A percentile compares a stretch with the other conserved stretches of the same genome.
phyloP scores from a whole-genome alignment of 2,888 invertebrate genomes.

The Melanophora roralis region DNA sequence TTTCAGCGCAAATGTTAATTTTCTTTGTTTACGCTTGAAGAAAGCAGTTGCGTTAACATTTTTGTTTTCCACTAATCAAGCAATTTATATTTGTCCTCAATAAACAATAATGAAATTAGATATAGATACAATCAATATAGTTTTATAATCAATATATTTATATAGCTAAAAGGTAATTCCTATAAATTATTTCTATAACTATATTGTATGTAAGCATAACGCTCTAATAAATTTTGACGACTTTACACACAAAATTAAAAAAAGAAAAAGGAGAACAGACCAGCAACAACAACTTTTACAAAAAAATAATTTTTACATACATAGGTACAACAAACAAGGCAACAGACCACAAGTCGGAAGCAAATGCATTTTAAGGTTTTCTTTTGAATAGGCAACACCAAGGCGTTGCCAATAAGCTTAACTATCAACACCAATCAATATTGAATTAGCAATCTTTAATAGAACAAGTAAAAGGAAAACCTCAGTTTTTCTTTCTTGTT shows the following conservation, averaged over 20 bases:
- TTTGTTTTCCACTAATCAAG: conserved; percentile 14
- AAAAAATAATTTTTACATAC: conserved; percentile 13
- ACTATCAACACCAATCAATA: conserved; percentile 67
- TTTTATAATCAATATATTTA: conserved; percentile 55
- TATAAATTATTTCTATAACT: conserved; percentile 62
- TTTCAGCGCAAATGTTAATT: conserved; percentile 12
- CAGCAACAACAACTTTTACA: not conserved
- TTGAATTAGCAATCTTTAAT: conserved; percentile 65
- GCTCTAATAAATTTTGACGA: conserved; percentile 71
- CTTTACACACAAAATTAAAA: conserved; percentile 63
- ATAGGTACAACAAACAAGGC: conserved; percentile 14
- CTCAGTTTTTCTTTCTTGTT: not conserved
- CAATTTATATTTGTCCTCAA: conserved; percentile 55
- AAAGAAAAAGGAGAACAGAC: conserved; percentile 31
- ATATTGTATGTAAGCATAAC: conserved; percentile 64
- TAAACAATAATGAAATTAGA: conserved; percentile 46
- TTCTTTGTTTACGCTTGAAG: not conserved
- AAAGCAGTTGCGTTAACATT: not conserved
- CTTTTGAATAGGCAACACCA: conserved; percentile 58
- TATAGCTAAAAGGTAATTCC: conserved; percentile 56
- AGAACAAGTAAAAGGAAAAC: conserved; percentile 47
- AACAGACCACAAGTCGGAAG: conserved; percentile 63
- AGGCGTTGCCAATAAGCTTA: conserved; percentile 63
- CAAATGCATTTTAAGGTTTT: conserved; percentile 61
- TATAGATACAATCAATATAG: conserved; percentile 17